A percentile compares a stretch with the other conserved stretches of the same genome.
Evolutionary conservation across 2,888 invertebrate genomes (phyloP).

Genomic region (Eledona agricola): DNA sequence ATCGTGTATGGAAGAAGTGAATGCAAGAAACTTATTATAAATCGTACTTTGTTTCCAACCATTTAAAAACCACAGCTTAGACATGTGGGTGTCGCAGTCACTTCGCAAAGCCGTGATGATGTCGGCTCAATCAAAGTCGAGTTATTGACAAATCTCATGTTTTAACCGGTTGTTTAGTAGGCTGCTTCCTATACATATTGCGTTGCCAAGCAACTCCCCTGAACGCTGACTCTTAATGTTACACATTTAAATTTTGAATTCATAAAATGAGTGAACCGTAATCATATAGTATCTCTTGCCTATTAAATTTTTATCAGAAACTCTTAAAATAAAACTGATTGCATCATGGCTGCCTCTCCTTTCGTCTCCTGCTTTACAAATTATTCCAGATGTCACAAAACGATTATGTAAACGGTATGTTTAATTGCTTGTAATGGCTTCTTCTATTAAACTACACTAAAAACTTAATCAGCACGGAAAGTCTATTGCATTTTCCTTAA

Average conservation of each 20-base stretch:
- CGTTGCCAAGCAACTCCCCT: conserved; percentile 55
- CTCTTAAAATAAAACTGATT: conserved; percentile 18
- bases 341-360: too few species aligned
- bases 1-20: too few species aligned
- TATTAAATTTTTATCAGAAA: conserved; percentile 37
- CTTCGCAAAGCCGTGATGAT: conserved; percentile 20
- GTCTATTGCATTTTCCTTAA: too few species aligned
- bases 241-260: conserved; percentile 53
- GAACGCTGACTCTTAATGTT: conserved; percentile 50
- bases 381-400: too few species aligned
- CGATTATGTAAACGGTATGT: too few species aligned
- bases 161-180: conserved; percentile 49
- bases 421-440: too few species aligned
- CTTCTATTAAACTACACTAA: too few species aligned
- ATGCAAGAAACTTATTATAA: too few species aligned
- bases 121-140: conserved; percentile 39
- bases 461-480: too few species aligned
- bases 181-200: conserved; percentile 40
- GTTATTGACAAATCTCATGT: conserved; percentile 46
- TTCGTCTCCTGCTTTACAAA: too few species aligned
- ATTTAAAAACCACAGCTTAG: too few species aligned
- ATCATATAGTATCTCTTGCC: conserved; percentile 40
- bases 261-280: conserved; percentile 50
- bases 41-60: too few species aligned
- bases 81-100: conserved; percentile 7